Evolutionary conservation across 2,113 vertebrate species (phyloP).

Genomic region (Poicephalus meyeri): DNA sequence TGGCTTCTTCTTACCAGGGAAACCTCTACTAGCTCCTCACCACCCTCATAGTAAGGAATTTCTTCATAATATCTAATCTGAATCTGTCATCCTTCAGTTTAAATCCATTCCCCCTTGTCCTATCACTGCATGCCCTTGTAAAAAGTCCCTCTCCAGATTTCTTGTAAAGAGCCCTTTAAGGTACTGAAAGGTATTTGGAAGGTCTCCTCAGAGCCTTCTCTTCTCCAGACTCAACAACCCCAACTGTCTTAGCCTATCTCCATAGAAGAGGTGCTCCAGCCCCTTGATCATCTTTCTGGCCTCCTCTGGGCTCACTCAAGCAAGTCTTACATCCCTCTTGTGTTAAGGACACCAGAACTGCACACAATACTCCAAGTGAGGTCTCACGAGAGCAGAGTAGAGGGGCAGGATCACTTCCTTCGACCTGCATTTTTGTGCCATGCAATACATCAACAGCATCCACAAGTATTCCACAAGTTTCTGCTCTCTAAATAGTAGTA

Average conservation of each 20-base stretch:
- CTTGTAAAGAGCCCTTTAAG: not conserved
- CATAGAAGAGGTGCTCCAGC: not conserved
- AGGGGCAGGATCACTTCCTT: not conserved
- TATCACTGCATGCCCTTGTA: not conserved
- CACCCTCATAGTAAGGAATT: not conserved
- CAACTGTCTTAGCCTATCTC: not conserved
- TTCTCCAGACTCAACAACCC: not conserved
- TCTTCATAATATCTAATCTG: not conserved
- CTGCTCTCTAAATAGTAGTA: not conserved
- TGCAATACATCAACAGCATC: not conserved
- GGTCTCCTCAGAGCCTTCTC: not conserved
- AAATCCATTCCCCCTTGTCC: not conserved
- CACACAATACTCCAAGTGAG: not conserved
- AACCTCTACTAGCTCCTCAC: not conserved
- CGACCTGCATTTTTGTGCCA: not conserved
- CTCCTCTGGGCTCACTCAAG: not conserved
- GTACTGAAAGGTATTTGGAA: not conserved
- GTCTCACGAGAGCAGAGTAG: not conserved
- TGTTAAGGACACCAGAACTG: not conserved
- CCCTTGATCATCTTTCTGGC: not conserved
- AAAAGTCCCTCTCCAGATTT: not conserved
- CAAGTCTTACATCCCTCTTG: not conserved
- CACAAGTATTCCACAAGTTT: not conserved
- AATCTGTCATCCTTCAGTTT: not conserved
- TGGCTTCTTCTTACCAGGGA: not conserved